A percentile compares a stretch with the other conserved stretches of the same genome.
Evolutionary conservation across 2,113 vertebrate species (phyloP).

Genomic region (Thunnus thynnus): DNA sequence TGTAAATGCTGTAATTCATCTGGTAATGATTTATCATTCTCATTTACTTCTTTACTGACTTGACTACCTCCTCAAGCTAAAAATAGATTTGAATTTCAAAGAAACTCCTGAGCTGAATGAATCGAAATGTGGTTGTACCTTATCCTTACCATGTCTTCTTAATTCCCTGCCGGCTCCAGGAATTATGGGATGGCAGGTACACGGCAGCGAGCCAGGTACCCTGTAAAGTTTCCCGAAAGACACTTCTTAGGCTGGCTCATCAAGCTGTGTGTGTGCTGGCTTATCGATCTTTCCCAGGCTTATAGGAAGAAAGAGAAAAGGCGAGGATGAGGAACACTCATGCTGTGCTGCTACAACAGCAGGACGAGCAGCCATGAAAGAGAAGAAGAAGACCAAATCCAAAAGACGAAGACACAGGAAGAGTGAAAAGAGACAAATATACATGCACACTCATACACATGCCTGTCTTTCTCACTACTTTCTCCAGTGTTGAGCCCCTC

Average conservation of each 20-base stretch:
- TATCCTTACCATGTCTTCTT: slow-evolving; percentile 49
- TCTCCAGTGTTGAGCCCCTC: not conserved
- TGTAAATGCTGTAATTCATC: slow-evolving; percentile 35
- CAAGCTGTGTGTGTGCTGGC: slow-evolving; percentile 56
- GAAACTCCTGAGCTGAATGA: slow-evolving; percentile 46
- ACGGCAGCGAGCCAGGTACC: slow-evolving; percentile 46
- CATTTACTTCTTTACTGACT: slow-evolving; percentile 27
- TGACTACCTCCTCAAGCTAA: slow-evolving; percentile 20
- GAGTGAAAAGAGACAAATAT: slow-evolving; percentile 21
- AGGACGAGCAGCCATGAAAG: slow-evolving; percentile 44
- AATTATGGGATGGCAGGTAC: slow-evolving; percentile 67
- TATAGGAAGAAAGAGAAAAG: slow-evolving; percentile 58
- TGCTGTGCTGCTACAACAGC: slow-evolving; percentile 62
- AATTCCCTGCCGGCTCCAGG: slow-evolving; percentile 44
- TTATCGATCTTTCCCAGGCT: slow-evolving; percentile 80
- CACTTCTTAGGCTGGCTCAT: slow-evolving; percentile 61
- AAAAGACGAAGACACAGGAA: slow-evolving; percentile 19
- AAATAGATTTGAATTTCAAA: slow-evolving; percentile 60
- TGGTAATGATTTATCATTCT: slow-evolving; percentile 41
- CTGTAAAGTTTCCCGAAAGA: slow-evolving; percentile 66
- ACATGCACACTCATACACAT: not conserved
- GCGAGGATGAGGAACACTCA: slow-evolving; percentile 52
- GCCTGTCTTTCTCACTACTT: not conserved
- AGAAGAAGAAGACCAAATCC: slow-evolving; percentile 27
- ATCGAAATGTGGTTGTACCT: slow-evolving; percentile 28